phyloP scores from a whole-genome alignment of 2,113 vertebrate genomes.

The Elachura formosa region DNA sequence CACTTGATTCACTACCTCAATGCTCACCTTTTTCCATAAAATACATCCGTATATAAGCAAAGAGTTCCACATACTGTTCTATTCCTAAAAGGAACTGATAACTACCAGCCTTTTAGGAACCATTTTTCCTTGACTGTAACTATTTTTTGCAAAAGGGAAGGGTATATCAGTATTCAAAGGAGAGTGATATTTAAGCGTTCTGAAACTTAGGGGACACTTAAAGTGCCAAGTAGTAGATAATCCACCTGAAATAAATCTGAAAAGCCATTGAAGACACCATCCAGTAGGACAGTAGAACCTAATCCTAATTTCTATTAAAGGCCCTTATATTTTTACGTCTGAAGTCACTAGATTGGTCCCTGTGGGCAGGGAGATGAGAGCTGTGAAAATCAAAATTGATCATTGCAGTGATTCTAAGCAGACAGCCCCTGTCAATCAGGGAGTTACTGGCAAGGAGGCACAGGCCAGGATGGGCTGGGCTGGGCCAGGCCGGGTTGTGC shows the following conservation, averaged over 20 bases:
- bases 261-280: neutral
- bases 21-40: neutral
- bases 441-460: neutral
- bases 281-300: neutral
- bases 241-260: neutral
- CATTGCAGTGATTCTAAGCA: neutral
- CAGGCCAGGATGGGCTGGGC: neutral
- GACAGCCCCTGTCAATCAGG: neutral
- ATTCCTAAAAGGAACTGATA: neutral
- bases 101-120: neutral
- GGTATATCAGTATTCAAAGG: constrained; percentile 43
- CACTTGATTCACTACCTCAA: neutral
- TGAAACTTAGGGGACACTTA: constrained; percentile 52
- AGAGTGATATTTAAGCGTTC: constrained; percentile 28
- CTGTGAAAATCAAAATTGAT: neutral
- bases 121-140: neutral
- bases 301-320: neutral
- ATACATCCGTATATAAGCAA: neutral
- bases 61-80: neutral
- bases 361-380: neutral
- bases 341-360: neutral
- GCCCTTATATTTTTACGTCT: neutral
- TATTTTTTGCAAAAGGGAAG: neutral
- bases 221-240: neutral
- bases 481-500: fast-evolving